Conservation (phyloP, 2,797 vertebrate genomes). For the Labroides dimidiatus region DNA sequence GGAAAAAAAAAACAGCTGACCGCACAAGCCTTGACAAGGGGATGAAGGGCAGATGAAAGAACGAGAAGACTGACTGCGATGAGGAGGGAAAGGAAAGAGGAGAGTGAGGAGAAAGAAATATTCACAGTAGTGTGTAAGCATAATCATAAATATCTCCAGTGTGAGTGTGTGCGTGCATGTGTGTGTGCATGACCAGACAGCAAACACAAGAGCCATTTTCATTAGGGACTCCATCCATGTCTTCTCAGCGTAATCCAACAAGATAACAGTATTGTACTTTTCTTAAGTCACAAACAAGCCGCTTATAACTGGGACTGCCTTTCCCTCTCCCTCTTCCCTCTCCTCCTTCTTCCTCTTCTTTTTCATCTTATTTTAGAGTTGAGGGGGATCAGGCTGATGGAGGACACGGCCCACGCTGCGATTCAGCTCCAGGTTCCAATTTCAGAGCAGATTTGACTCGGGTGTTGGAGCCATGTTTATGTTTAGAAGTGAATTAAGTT, state of each 20-base stretch:
- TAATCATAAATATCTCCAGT: slow-evolving; percentile 49
- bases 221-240: slow-evolving; percentile 34
- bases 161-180: neutral
- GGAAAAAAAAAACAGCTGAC: slow-evolving; percentile 74
- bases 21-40: slow-evolving; percentile 68
- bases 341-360: neutral
- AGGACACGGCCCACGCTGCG: slow-evolving; percentile 35
- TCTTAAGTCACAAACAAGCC: slow-evolving; percentile 55
- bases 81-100: slow-evolving; percentile 11
- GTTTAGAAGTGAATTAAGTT: slow-evolving; percentile 26
- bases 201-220: slow-evolving; percentile 32
- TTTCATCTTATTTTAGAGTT: slow-evolving; percentile 19
- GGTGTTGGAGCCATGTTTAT: slow-evolving; percentile 26
- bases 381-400: slow-evolving; percentile 28
- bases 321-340: neutral
- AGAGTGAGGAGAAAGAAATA: slow-evolving; percentile 44
- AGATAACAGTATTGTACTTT: slow-evolving; percentile 49
- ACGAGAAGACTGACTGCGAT: slow-evolving; percentile 26
- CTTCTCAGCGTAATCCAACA: slow-evolving; percentile 39
- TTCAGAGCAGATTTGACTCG: slow-evolving; percentile 33
- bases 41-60: slow-evolving; percentile 78
- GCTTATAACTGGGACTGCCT: slow-evolving; percentile 28
- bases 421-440: slow-evolving; percentile 33
- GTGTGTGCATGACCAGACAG: slow-evolving; percentile 18
- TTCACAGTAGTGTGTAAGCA: slow-evolving; percentile 42